Evolutionary conservation across 2,888 invertebrate species (phyloP).

Genomic region (Galerucella nymphaeae): DNA sequence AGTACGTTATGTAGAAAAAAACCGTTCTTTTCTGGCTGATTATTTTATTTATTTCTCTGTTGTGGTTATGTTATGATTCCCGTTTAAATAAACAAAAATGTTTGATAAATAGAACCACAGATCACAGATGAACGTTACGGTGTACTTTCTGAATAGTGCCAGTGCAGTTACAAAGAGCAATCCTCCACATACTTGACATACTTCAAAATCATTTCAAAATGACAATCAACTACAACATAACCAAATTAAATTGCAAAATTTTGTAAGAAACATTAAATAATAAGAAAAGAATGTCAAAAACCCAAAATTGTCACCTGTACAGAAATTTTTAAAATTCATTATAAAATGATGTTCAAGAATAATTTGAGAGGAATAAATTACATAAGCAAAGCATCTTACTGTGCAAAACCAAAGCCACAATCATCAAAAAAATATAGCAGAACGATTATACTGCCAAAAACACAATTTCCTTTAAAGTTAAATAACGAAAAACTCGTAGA

Average conservation of each 20-base stretch:
- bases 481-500: conserved; percentile 58
- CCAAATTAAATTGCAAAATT: neutral
- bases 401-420: conserved; percentile 41
- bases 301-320: neutral
- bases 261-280: neutral
- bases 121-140: too few relatives aligned
- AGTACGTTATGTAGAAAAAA: too few relatives aligned
- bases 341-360: conserved; percentile 7
- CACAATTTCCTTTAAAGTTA: conserved; percentile 42
- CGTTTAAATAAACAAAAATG: too few relatives aligned
- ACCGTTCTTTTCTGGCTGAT: too few relatives aligned
- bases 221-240: conserved; percentile 4
- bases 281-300: neutral
- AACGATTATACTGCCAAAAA: conserved; percentile 44
- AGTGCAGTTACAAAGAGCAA: too few relatives aligned
- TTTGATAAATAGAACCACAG: too few relatives aligned
- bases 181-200: neutral
- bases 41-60: too few relatives aligned
- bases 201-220: conserved; percentile 4
- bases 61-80: too few relatives aligned
- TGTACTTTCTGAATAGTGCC: too few relatives aligned
- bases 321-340: neutral
- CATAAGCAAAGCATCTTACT: conserved; percentile 29
- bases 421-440: conserved; percentile 39
- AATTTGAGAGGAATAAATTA: conserved; percentile 28